These are phyloP conservation scores for Eledona agricola DNA, from an alignment of 2,888 invertebrate species.

Conservation along the genomic window DNA sequence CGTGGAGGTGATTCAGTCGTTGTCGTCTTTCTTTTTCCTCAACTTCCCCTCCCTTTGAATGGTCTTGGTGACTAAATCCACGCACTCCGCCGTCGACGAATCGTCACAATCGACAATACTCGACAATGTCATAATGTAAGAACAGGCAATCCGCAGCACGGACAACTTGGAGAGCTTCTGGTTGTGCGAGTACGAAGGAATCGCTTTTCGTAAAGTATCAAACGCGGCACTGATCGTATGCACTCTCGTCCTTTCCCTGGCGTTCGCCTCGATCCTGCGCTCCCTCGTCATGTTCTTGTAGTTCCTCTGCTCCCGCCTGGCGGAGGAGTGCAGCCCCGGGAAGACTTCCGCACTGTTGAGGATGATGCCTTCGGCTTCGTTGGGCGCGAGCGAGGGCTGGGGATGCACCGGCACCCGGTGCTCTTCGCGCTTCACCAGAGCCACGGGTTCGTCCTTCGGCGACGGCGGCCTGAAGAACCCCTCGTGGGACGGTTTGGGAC, in stretches of 20 bases:
- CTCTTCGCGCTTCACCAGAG: conserved; percentile 47
- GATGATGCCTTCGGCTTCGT: conserved; percentile 55
- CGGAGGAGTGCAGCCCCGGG: conserved; percentile 47
- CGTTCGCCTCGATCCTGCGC: conserved; percentile 92
- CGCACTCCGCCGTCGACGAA: conserved; percentile 77
- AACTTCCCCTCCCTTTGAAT: conserved; percentile 93
- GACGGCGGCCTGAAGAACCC: conserved; percentile 57
- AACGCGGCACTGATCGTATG: conserved; percentile 97
- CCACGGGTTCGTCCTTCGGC: conserved; percentile 51
- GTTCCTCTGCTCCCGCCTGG: conserved; percentile 75
- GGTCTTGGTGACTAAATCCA: conserved; percentile 88
- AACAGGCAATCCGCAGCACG: conserved; percentile 90
- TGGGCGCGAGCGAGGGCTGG: conserved; percentile 41
- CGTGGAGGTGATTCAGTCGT: conserved; percentile 47
- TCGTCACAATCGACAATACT: conserved; percentile 76
- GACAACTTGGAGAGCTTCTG: conserved; percentile 94
- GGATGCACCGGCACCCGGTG: conserved; percentile 54
- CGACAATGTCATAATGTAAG: conserved; percentile 89
- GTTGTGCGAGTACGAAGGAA: conserved; percentile 91
- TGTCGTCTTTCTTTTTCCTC: conserved; percentile 84
- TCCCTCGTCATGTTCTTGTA: conserved; percentile 97
- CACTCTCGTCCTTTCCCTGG: conserved; percentile 89
- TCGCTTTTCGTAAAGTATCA: conserved; percentile 83
- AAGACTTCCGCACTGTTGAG: conserved; percentile 53
- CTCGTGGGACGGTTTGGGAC: conserved; percentile 52